phyloP scores from a whole-genome alignment of 2,888 invertebrate species.

The Xestobium rufovillosum region DNA sequence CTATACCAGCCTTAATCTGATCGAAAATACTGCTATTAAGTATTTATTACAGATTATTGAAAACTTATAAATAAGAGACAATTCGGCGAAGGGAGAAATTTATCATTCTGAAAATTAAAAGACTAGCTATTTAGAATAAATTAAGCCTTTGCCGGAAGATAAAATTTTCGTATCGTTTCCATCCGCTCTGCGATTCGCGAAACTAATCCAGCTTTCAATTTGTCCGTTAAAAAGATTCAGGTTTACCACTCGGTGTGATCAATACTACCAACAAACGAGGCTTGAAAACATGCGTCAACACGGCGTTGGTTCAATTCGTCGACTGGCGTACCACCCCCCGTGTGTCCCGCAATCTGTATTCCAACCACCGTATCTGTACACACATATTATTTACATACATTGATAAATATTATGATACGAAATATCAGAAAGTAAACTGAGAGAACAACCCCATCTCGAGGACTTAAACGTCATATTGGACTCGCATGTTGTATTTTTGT shows the following conservation, averaged over 20 bases:
- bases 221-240: slow-evolving; percentile 24
- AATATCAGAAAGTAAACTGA: slow-evolving; percentile 35
- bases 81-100: too few species aligned
- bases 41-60: too few species aligned
- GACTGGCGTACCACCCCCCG: neutral
- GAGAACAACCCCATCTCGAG: too few species aligned
- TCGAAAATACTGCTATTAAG: too few species aligned
- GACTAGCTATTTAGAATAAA: too few species aligned
- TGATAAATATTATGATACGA: slow-evolving; percentile 40
- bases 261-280: slow-evolving; percentile 51
- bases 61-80: too few species aligned
- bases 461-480: slow-evolving; percentile 33
- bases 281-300: slow-evolving; percentile 58
- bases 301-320: slow-evolving; percentile 25
- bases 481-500: too few species aligned
- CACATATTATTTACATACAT: slow-evolving; percentile 42
- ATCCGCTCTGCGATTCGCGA: too few species aligned
- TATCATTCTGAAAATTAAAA: too few species aligned
- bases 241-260: slow-evolving; percentile 42
- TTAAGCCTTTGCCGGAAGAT: too few species aligned
- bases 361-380: slow-evolving; percentile 43
- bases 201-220: neutral
- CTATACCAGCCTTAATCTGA: too few species aligned
- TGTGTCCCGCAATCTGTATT: neutral
- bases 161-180: too few species aligned